Evolutionary conservation across 2,113 vertebrate genomes (phyloP), one percentile per base, ranked within the genome.

Genomic region (Poicephalus gulielmi): DNA sequence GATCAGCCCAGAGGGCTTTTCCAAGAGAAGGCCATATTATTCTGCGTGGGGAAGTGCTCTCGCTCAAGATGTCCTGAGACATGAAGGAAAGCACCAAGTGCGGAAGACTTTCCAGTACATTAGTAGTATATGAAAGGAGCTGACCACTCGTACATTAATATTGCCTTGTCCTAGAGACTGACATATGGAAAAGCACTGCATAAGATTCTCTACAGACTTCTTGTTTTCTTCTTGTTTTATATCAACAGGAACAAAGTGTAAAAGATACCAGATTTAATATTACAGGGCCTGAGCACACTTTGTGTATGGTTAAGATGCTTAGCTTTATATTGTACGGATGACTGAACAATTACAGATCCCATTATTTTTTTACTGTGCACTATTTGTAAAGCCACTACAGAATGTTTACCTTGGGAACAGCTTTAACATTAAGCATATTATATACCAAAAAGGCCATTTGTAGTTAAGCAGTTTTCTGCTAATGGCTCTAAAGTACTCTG

Each of bases 21-120:
- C 95, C 91, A 96, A 95, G 95, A 98, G 97, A 98, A 98, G 97
- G 97, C 97, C 97, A 97, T 92, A 98, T 98, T 98, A 98, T 98
- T 98, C 96, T 95, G 93, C 39, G 3, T 37, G 27, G 94, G 94
- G 95, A 96, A 83, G 95, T 96, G 82, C 90, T 86, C 77, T 37
- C 80, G 75, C 91, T 75, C 37, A 25, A 86, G 95, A 96, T 97
- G 96, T 98, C 98, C 98, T 94, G 97, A 97, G 98, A 97, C 96
- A 83, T 91, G 97, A 98, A 96, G 91, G 94, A 96, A 98, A 98
- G 98, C 97, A 97, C 69, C 37, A 76, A 96, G 94, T 94, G 98
- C 97, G 98, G 98, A 98, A 98, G 98, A 94, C 98, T 99, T 99
- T 99, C 99, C 99, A 98, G 98, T 98, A 99, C 98, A 99, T 99